Evolutionary conservation across 2,113 vertebrate species (phyloP), one percentile per base, ranked within the genome.

Genomic region (Poeciliopsis occidentalis): DNA sequence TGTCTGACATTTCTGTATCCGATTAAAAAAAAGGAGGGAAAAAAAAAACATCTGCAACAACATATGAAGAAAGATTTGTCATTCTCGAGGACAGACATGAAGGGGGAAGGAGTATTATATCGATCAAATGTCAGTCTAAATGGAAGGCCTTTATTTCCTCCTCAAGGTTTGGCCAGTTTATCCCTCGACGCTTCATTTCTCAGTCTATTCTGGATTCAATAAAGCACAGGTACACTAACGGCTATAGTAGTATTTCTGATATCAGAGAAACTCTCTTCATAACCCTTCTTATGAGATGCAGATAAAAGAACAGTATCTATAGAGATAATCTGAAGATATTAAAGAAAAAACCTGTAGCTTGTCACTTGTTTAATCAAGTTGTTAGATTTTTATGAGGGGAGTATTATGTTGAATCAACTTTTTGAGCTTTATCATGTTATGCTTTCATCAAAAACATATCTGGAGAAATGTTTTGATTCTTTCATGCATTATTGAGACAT

Each of bases 231-330:
- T 47, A 24, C 67, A 60, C 60, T 12, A 41, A 66, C 27, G 64
- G 60, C 44, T 69, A 29, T 76, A 66, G 84, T 64, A 76, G 37
- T 70, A 69, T 73, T 74, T 69, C 22, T 62, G 63, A 62, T 82
- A 83, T 76, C 75, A 61, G 63, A 51, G 44, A 75, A 76, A 78
- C 8, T 12, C 24, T 67, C 64, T 76, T 79, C n/a, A 47, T 19
- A 47, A 19, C 51, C 51, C 22, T 57, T 47, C 17, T 47, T 57
- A 57, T 57, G 51, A 8, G 51, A 57, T 24, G 17, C 51, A 57
- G 24, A 57, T 4, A 8, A 8, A 54, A n/a, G 51, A 54, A 54
- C 6, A 0, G 8, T 57, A n/a, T 8, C 3, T 57, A 8, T n/a
- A 57, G 7, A 24, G 51, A 57, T 57, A 57, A 17, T 2, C 24